phyloP scores from a whole-genome alignment of 2,797 vertebrate species.

The Pseudomugil tenellus region DNA sequence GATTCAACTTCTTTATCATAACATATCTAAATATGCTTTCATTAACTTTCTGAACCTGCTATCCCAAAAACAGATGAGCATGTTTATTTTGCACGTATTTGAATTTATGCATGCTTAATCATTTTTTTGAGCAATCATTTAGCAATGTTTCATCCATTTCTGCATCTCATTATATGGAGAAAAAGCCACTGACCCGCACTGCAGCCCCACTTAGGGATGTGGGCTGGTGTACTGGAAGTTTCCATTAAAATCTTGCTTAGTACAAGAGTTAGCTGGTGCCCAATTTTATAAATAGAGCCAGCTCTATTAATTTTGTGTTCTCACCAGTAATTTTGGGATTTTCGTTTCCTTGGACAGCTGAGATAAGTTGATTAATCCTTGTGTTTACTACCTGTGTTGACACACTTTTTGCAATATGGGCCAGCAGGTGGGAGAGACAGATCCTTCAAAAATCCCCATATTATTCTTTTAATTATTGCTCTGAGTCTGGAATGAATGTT shows the following conservation, averaged over 20 bases:
- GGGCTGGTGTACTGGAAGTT: conserved; percentile 5
- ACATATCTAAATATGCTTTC: not conserved
- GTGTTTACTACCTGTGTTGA: conserved; percentile 52
- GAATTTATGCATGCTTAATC: not conserved
- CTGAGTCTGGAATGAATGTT: conserved; percentile 27
- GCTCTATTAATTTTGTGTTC: conserved; percentile 33
- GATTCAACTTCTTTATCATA: not conserved
- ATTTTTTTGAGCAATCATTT: conserved; percentile 1
- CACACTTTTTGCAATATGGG: conserved; percentile 54
- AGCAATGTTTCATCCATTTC: not conserved
- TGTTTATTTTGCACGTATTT: not conserved
- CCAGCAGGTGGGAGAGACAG: conserved; percentile 48
- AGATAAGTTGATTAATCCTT: conserved; percentile 38
- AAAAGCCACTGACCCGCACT: conserved; percentile 1
- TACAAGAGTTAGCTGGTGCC: not conserved
- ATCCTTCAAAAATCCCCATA: conserved; percentile 26
- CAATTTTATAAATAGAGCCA: conserved; percentile 4
- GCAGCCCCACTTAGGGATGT: conserved; percentile 4
- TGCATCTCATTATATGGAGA: conserved; percentile 5
- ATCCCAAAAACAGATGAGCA: not conserved
- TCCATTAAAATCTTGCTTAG: conserved; percentile 2
- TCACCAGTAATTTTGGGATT: conserved; percentile 41
- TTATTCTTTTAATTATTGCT: conserved; percentile 44
- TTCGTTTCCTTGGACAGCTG: conserved; percentile 28
- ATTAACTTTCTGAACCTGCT: not conserved